Evolutionary conservation across 2,888 invertebrate genomes (phyloP), one percentile per base, ranked within the genome.

Genomic region (Mactromeris polynyma): DNA sequence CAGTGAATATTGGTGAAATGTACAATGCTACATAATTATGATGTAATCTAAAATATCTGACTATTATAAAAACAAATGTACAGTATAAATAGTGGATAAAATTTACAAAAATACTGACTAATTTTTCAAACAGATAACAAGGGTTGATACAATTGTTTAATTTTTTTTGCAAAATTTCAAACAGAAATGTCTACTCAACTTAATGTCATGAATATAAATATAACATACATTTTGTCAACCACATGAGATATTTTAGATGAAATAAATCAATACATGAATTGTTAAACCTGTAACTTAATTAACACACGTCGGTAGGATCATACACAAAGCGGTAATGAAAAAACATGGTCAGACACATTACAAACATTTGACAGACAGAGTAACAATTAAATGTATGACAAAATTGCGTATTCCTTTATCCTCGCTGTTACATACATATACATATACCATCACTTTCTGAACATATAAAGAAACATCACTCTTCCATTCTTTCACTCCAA

Each of bases 61-160:
- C 26, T 64, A 64, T 64, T 33, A 73, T 36, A 73, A 14, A 73
- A 73, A 36, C 19, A 36, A 73, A 73, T 73, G 19, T 73, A 73
- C 73, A 73, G 73, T 36, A 73, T 73, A 73, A 73, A 73, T 73
- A 73, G 31, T 14, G 31, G 14, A 73, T 73, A 73, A 73, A 36
- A 73, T 73, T 19, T 73, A 73, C 73, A 73, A 73, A 33, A 73
- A 36, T 73, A 73, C 73, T 64, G 58, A 64, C 58, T 73, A 73
- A 36, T 1, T 33, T 73, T 73, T 73, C 73, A 73, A 73, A 33
- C 73, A 64, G 26, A 26, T 64, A 64, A 64, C 26, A 51, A 64
- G 58, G 58, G 21, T 7, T 26, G 26, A 64, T 64, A 26, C 4
- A 26, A 26, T 6, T 64, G n/a, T 46, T 46, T 46, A 17, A 46